A percentile compares a stretch with the other conserved stretches of the same genome.
phyloP scores from a whole-genome alignment of 2,797 vertebrate species.

The Calcarius lapponicus region DNA sequence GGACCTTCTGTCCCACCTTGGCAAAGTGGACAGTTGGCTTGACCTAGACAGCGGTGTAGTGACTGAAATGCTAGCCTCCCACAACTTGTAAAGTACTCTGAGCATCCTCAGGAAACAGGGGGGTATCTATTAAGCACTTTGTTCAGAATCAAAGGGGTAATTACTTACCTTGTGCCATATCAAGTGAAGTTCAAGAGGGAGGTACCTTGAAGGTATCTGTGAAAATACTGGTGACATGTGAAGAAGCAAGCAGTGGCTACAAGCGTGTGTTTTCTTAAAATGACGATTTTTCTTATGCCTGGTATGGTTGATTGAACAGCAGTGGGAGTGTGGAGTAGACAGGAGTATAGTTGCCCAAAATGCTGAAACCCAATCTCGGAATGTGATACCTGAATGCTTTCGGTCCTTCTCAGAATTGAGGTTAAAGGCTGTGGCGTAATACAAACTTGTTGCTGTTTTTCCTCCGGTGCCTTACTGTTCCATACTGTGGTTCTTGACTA shows the following conservation, averaged over 20 bases:
- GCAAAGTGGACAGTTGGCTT: background rate
- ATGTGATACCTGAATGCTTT: slow-evolving; percentile 19
- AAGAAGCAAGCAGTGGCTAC: background rate
- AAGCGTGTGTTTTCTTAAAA: background rate
- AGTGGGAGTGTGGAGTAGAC: background rate
- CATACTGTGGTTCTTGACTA: background rate
- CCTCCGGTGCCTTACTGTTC: background rate
- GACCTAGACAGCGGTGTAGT: background rate
- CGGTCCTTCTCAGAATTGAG: slow-evolving; percentile 44
- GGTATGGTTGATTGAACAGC: background rate
- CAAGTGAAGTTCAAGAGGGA: background rate
- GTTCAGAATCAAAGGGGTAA: background rate
- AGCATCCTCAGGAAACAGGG: background rate
- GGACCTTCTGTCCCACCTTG: background rate
- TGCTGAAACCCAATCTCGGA: slow-evolving; percentile 46
- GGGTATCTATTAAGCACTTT: background rate
- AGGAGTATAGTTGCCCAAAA: slow-evolving; percentile 32
- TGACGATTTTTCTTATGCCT: fast-evolving
- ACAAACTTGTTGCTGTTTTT: slow-evolving; percentile 39
- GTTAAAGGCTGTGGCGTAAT: slow-evolving; percentile 62
- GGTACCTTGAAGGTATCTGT: background rate
- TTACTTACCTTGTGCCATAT: background rate
- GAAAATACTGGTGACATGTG: fast-evolving
- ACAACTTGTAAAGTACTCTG: background rate
- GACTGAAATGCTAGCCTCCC: background rate